Conservation (phyloP, 1,140 invertebrate genomes). For the Popillia japonica region DNA sequence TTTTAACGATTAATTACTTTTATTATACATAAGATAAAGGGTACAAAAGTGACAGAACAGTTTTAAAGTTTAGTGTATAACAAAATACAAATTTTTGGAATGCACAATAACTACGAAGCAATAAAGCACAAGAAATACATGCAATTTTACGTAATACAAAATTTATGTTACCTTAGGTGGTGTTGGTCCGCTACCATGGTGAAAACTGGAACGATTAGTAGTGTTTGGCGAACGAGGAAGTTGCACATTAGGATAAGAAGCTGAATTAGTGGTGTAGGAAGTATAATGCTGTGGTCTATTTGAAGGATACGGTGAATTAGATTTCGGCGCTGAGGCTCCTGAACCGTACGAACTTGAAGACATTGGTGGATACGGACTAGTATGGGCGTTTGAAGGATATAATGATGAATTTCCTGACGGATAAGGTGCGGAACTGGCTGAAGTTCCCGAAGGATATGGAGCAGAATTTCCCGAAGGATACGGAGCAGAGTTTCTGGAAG, state of each 20-base stretch:
- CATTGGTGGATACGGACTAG: too few species aligned
- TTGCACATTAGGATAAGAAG: slow-evolving; percentile 26
- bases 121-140: too few species aligned
- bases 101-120: background rate
- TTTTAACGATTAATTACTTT: too few species aligned
- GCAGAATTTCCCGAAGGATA: slow-evolving; percentile 36
- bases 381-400: background rate
- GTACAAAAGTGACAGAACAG: too few species aligned
- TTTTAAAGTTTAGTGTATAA: background rate
- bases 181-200: slow-evolving; percentile 5
- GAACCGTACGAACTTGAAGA: too few species aligned
- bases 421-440: slow-evolving; percentile 32
- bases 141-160: too few species aligned
- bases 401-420: background rate
- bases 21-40: too few species aligned
- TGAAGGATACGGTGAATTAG: slow-evolving; percentile 15
- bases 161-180: background rate
- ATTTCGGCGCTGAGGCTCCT: background rate
- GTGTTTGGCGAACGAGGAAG: background rate
- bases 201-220: background rate
- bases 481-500: background rate
- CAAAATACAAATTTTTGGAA: background rate
- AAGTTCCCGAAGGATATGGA: slow-evolving; percentile 30
- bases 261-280: background rate
- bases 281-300: background rate